phyloP scores from a whole-genome alignment of 2,113 vertebrate species.

The Circaetus gallicus region DNA sequence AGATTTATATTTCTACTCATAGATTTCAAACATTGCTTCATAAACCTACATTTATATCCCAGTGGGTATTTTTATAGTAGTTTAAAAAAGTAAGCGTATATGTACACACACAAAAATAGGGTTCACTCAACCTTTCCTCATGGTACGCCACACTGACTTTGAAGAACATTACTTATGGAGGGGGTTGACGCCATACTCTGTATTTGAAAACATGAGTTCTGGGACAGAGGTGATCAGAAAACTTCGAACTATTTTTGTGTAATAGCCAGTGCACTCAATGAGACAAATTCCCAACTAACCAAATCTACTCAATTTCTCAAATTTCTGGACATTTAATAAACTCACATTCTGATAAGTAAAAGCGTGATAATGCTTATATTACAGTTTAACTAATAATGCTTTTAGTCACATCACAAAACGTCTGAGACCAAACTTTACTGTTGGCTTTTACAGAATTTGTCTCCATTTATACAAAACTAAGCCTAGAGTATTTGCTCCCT shows the following conservation, averaged over 20 bases:
- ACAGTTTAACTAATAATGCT: not conserved
- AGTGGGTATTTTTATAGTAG: conserved; percentile 3
- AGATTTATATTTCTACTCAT: not conserved
- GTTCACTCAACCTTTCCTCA: not conserved
- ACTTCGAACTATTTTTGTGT: not conserved
- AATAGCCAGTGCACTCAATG: not conserved
- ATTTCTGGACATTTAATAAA: not conserved
- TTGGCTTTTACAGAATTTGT: not conserved
- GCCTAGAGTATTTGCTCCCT: not conserved
- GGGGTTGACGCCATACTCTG: not conserved
- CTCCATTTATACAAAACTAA: not conserved
- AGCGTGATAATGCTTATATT: not conserved
- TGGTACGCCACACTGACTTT: not conserved
- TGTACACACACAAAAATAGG: not conserved
- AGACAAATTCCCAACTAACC: not conserved
- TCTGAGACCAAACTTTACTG: not conserved
- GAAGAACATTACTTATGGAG: not conserved
- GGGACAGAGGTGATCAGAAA: not conserved
- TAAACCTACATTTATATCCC: not conserved
- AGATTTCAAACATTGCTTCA: not conserved
- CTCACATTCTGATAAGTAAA: not conserved
- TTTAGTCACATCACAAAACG: not conserved
- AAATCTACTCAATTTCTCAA: not conserved
- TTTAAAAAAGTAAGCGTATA: not conserved
- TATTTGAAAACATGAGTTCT: not conserved